Percentiles rank a stretch among this genome's conserved stretches.
Conservation (phyloP, 2,113 vertebrate species). For the Xiphorhynchus elegans region DNA sequence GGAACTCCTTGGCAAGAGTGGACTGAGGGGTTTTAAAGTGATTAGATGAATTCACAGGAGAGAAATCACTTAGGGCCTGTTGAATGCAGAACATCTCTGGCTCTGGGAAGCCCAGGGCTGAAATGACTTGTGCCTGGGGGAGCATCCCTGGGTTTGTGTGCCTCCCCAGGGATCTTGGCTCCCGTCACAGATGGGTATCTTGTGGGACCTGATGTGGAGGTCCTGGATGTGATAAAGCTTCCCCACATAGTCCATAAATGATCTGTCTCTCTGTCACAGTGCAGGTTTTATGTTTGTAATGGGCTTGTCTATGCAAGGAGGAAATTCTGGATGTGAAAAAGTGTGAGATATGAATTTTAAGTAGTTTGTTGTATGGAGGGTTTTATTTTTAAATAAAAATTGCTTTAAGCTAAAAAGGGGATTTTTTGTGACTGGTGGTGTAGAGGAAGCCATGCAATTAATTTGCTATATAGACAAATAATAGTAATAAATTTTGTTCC, state of each 20-base stretch:
- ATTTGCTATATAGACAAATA: background rate
- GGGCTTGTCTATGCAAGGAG: background rate
- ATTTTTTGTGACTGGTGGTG: background rate
- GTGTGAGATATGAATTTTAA: background rate
- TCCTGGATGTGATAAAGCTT: background rate
- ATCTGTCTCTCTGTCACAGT: background rate
- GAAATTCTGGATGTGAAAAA: background rate
- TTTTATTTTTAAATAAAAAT: background rate
- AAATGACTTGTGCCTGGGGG: background rate
- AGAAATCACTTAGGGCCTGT: background rate
- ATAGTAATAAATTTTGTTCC: background rate
- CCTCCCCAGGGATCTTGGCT: background rate
- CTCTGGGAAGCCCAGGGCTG: constrained; percentile 17
- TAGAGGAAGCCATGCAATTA: background rate
- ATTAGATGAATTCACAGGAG: background rate
- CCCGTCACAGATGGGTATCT: background rate
- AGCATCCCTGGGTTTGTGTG: background rate
- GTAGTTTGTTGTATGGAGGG: background rate
- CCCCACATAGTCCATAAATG: background rate
- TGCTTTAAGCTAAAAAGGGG: background rate
- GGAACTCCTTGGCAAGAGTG: background rate
- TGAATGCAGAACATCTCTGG: background rate
- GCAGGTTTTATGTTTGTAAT: background rate
- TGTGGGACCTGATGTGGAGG: background rate
- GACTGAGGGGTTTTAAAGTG: background rate